Conservation (phyloP, 2,797 vertebrate genomes). For the Hephaestus fuliginosus region DNA sequence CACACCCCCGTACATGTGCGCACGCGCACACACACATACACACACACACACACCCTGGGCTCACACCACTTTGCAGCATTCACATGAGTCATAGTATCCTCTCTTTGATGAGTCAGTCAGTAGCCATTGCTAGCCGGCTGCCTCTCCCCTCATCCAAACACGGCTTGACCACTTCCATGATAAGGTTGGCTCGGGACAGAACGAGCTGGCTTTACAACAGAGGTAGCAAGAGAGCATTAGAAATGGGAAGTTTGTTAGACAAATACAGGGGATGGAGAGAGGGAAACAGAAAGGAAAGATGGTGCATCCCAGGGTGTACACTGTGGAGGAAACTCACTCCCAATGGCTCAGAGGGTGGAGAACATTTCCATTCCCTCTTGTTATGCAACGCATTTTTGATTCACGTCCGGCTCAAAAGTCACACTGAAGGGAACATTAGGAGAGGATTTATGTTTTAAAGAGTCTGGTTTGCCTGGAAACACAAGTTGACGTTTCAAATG, state of each 20-base stretch:
- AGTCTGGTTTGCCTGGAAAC: conserved; percentile 49
- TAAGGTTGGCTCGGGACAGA: conserved; percentile 39
- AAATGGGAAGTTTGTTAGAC: conserved; percentile 26
- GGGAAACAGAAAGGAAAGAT: conserved; percentile 53
- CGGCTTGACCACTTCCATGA: conserved; percentile 30
- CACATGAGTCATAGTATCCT: conserved; percentile 54
- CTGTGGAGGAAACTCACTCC: conserved; percentile 63
- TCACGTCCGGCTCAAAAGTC: conserved; percentile 46
- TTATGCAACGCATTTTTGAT: conserved; percentile 67
- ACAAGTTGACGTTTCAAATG: conserved; percentile 17
- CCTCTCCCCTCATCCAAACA: conserved; percentile 46
- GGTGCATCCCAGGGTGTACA: conserved; percentile 55
- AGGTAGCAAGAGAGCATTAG: conserved; percentile 6
- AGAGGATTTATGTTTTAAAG: conserved; percentile 52
- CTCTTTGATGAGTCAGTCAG: conserved; percentile 56
- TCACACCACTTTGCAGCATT: conserved; percentile 29
- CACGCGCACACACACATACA: conserved; percentile 2
- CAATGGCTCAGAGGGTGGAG: conserved; percentile 58
- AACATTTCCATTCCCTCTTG: conserved; percentile 66
- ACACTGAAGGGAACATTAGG: conserved; percentile 51
- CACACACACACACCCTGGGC: conserved; percentile 1
- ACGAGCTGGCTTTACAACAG: conserved; percentile 19
- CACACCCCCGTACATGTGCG: too few relatives aligned
- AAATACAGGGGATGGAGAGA: conserved; percentile 27
- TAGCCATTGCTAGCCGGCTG: conserved; percentile 20